A percentile compares a stretch with the other conserved stretches of the same genome.
Conservation (phyloP, 2,888 invertebrate genomes). For the Euphydryas editha region DNA sequence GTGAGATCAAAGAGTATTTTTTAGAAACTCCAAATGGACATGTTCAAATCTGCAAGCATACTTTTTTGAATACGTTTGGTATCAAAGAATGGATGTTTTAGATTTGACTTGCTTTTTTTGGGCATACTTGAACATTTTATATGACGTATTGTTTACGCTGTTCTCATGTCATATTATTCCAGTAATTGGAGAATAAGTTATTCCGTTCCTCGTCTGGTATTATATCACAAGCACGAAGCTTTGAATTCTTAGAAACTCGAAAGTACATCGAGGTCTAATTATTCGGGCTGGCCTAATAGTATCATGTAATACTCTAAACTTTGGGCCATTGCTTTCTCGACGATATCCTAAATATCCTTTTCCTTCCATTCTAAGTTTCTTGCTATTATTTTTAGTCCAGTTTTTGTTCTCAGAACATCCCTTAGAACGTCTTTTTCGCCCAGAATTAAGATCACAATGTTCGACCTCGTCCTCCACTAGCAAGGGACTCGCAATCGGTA, state of each 20-base stretch:
- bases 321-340: neutral
- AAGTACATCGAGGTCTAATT: neutral
- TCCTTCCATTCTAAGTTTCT: neutral
- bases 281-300: neutral
- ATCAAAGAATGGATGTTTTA: neutral
- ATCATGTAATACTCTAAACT: neutral
- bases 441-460: neutral
- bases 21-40: neutral
- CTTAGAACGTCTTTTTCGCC: neutral
- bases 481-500: neutral
- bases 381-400: neutral
- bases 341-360: neutral
- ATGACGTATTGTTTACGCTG: neutral
- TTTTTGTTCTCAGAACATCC: neutral
- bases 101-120: neutral
- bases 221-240: neutral
- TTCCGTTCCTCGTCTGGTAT: neutral
- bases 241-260: neutral
- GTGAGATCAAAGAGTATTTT: neutral
- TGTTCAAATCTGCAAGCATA: slow-evolving; percentile 2
- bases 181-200: neutral
- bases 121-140: neutral
- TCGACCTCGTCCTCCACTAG: neutral
- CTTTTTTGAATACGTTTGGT: slow-evolving; percentile 2
- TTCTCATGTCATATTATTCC: neutral